Base-by-base conservation (phyloP, 2,113 vertebrate species). In the Thunnus thynnus region DNA sequence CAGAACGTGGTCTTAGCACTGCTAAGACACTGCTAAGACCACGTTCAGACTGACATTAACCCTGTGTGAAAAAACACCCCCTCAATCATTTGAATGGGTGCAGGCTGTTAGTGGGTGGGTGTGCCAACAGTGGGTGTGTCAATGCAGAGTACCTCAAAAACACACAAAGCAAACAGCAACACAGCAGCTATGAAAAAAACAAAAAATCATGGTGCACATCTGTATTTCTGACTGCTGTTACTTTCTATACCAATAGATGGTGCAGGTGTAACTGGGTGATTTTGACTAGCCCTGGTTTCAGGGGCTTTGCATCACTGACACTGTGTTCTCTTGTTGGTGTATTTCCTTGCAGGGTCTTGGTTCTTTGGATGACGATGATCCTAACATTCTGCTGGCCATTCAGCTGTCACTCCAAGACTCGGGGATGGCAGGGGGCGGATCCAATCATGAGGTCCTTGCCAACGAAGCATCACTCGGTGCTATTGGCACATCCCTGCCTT, bases 331-430 rank as follows among this genome's bases (percentile, higher is more conserved):
- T 65, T 44, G 41, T 63, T 44, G 9, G 8, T 52, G 9, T 36
- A 16, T 52, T 14, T 50, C 86, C 67, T 80, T 90, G 58, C 88
- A 99, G 98, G 96, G 96, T 89, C 93, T 97, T 47, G 97, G 96
- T 85, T 99, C 97, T 76, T 89, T 99, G 91, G 98, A 99, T 83
- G 98, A 99, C 79, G 98, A 99, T 16, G 98, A 99, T 85, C 97
- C 98, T 54, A 99, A 99, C 93, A 98, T 99, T 83, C 95, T 99
- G 46, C 94, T 99, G 78, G 98, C 98, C 85, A 99, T 99, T 88
- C 98, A 99, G 94, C 94, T 99, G 64, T 99, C 98, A 7, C 93
- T 99, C 83, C 98, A 99, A 92, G 98, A 99, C 85, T 97, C 97
- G 8, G 96, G 96, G 22, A 94, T 99, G 88, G 88, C 93, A 10